Conservation (phyloP, 2,113 vertebrate genomes). For the Onychostruthus taczanowskii region DNA sequence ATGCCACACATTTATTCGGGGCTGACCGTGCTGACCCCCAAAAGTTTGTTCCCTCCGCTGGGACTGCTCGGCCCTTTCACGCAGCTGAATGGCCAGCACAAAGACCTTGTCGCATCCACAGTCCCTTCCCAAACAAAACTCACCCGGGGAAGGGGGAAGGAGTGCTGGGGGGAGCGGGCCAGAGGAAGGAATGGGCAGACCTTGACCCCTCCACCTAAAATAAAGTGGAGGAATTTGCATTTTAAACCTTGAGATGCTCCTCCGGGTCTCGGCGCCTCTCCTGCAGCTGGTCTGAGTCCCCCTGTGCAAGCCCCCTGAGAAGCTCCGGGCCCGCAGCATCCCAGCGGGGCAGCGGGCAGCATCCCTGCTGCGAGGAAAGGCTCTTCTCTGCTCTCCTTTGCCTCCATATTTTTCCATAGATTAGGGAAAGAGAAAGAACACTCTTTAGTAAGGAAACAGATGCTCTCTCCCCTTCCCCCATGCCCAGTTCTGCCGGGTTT, state of each 20-base stretch:
- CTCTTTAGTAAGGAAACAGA: neutral
- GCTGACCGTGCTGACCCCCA: constrained; percentile 92
- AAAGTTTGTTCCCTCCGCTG: constrained; percentile 89
- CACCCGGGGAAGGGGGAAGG: constrained; percentile 31
- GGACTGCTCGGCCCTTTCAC: constrained; percentile 86
- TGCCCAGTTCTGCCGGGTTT: neutral
- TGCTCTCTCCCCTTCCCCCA: constrained; percentile 10
- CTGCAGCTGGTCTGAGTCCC: neutral
- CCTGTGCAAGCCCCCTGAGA: constrained; percentile 70
- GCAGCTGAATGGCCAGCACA: constrained; percentile 84
- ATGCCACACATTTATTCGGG: constrained; percentile 90
- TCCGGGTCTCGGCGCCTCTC: constrained; percentile 10
- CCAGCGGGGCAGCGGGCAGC: constrained; percentile 54
- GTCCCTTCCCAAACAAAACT: constrained; percentile 65
- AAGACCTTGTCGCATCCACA: constrained; percentile 78
- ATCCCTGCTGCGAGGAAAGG: constrained; percentile 61
- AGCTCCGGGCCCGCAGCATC: constrained; percentile 1
- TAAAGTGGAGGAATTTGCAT: constrained; percentile 78
- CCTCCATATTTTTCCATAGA: constrained; percentile 47
- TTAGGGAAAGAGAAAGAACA: constrained; percentile 29
- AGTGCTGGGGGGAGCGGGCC: neutral
- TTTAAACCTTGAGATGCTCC: constrained; percentile 66
- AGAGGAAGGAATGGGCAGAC: constrained; percentile 72
- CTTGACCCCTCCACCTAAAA: constrained; percentile 75
- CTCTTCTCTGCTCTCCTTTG: constrained; percentile 37